Conservation (phyloP, 2,888 invertebrate genomes). For the Drosophila bunnanda region DNA sequence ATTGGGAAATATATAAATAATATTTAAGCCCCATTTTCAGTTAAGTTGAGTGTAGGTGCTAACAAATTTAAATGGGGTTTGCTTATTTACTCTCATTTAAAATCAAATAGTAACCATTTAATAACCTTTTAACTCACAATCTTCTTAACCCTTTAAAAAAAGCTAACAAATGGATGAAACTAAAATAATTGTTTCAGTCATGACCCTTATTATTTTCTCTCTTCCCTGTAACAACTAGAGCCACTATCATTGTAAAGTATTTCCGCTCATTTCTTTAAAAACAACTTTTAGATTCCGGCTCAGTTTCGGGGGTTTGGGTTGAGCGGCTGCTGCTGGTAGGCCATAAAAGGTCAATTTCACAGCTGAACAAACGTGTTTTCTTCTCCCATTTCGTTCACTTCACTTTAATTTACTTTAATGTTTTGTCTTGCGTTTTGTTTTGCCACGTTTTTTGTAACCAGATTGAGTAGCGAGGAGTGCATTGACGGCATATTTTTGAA, state of each 20-base stretch:
- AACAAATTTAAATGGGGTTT: neutral
- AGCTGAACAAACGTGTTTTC: conserved; percentile 71
- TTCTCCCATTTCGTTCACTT: conserved; percentile 44
- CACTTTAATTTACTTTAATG: conserved; percentile 19
- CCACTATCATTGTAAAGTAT: conserved; percentile 54
- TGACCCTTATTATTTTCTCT: conserved; percentile 48
- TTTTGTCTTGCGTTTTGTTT: conserved; percentile 30
- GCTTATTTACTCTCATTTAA: neutral
- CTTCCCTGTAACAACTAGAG: conserved; percentile 42
- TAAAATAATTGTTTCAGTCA: conserved; percentile 40
- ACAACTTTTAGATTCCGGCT: conserved; percentile 10
- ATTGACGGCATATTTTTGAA: conserved; percentile 63
- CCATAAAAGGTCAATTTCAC: conserved; percentile 76
- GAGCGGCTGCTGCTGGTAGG: conserved; percentile 24
- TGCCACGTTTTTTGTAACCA: conserved; percentile 49
- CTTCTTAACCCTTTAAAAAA: neutral
- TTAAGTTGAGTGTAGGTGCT: neutral
- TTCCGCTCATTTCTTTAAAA: conserved; percentile 59
- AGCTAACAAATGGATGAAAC: conserved; percentile 28
- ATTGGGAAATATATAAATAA: neutral
- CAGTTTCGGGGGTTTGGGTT: conserved; percentile 34
- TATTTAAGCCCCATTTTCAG: neutral
- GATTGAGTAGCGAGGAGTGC: conserved; percentile 39
- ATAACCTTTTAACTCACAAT: too few relatives aligned
- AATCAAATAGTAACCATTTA: neutral